Percentiles rank a stretch among this genome's conserved stretches.
phyloP scores from a whole-genome alignment of 2,797 vertebrate species.

The Danio jaintianensis region DNA sequence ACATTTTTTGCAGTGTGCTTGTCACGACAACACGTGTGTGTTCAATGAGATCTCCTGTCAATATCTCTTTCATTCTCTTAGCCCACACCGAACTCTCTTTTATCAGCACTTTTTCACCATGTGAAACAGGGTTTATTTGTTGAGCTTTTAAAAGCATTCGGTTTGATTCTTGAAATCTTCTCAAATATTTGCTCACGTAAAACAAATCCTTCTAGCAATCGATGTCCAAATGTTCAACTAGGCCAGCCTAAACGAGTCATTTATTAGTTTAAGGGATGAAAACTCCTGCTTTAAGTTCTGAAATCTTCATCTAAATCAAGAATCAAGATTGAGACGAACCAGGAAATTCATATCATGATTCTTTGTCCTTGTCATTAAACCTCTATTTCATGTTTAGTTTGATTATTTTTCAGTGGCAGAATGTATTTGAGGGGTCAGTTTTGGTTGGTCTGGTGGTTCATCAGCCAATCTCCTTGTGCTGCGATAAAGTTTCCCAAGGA shows the following conservation, averaged over 20 bases:
- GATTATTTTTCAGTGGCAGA: constrained; percentile 35
- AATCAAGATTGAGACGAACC: not conserved
- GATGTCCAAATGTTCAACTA: not conserved
- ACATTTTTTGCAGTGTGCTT: not conserved
- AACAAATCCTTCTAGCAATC: constrained; percentile 8
- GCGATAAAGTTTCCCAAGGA: constrained; percentile 67
- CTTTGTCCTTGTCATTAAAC: not conserved
- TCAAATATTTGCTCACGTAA: constrained; percentile 6
- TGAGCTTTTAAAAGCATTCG: constrained; percentile 46
- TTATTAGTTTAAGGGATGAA: constrained; percentile 1
- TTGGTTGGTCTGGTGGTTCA: constrained; percentile 12
- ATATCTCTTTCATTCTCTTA: not conserved
- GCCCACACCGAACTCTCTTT: not conserved
- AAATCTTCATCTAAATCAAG: not conserved
- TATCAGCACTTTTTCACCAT: constrained; percentile 55
- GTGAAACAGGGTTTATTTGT: constrained; percentile 55
- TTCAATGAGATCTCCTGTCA: constrained; percentile 33
- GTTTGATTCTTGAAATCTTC: constrained; percentile 35
- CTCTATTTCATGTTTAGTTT: not conserved
- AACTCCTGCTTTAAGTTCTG: not conserved
- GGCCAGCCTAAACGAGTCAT: constrained; percentile 18
- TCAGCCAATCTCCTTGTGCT: constrained; percentile 11
- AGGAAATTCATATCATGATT: not conserved
- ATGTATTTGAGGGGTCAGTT: constrained; percentile 21
- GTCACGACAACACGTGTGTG: not conserved